phyloP scores from a whole-genome alignment of 2,888 invertebrate genomes.

The Agelastica alni region DNA sequence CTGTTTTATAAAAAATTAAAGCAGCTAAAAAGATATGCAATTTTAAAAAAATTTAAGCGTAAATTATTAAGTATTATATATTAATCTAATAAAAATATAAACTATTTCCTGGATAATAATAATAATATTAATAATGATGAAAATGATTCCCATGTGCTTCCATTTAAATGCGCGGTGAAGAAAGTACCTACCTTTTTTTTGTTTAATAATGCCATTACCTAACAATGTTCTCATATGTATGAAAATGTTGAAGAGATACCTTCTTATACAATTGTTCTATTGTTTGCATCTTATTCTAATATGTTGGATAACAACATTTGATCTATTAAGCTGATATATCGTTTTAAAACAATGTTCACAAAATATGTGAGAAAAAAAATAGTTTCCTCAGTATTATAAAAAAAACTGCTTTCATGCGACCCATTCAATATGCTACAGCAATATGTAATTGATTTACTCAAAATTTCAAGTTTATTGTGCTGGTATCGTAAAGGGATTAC shows the following conservation, averaged over 20 bases:
- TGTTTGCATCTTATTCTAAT: conserved; percentile 6
- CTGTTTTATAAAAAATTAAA: too few species aligned
- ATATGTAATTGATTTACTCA: too few species aligned
- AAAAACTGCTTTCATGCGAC: background rate
- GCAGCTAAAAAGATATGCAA: too few species aligned
- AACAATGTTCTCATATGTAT: conserved; percentile 7
- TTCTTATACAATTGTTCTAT: conserved; percentile 13
- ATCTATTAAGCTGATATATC: conserved; percentile 4
- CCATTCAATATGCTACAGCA: too few species aligned
- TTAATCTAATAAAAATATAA: too few species aligned
- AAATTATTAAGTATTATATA: too few species aligned
- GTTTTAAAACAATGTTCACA: conserved; percentile 2
- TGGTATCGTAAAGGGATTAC: too few species aligned
- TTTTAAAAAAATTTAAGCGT: too few species aligned
- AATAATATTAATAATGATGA: too few species aligned
- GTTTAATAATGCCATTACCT: conserved; percentile 2
- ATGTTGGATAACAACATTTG: conserved; percentile 7
- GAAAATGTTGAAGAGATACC: conserved; percentile 6
- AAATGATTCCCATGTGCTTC: background rate
- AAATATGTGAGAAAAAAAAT: conserved; percentile 8
- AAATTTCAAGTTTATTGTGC: too few species aligned
- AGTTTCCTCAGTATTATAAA: background rate
- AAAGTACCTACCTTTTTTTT: conserved; percentile 6
- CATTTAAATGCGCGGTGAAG: background rate
- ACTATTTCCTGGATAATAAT: too few species aligned